These are phyloP conservation scores for Carollia perspicillata DNA, from an alignment of 2,113 vertebrate species.

Conservation along the genomic window DNA sequence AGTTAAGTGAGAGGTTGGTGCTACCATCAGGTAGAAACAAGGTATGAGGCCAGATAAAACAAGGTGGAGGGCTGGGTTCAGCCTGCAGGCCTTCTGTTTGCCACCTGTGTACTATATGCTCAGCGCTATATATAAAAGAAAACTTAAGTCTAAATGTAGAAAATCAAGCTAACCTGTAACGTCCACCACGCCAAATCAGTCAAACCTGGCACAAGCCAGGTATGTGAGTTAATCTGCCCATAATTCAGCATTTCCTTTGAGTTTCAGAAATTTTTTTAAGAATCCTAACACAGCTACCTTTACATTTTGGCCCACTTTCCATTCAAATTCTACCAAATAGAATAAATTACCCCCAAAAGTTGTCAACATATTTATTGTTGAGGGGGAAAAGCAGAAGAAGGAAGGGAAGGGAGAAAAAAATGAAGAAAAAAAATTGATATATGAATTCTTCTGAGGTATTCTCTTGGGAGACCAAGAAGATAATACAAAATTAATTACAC, in stretches of 20 bases:
- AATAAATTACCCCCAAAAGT: not conserved
- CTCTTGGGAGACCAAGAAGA: not conserved
- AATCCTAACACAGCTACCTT: not conserved
- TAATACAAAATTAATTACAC: constrained; percentile 30
- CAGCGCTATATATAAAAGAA: not conserved
- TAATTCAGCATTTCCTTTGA: constrained; percentile 28
- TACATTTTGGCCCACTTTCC: not conserved
- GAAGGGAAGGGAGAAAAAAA: not conserved
- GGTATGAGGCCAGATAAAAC: too few relatives aligned
- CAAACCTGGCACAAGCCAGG: not conserved
- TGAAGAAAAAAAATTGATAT: not conserved
- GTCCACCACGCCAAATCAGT: not conserved
- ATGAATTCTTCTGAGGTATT: not conserved
- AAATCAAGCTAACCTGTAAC: not conserved
- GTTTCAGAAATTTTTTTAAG: not conserved
- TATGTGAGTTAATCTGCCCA: not conserved
- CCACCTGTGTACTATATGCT: not conserved
- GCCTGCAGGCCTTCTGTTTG: too few relatives aligned
- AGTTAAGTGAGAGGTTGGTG: too few relatives aligned
- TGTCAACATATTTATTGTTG: not conserved
- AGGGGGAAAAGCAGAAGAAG: not conserved
- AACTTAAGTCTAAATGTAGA: not conserved
- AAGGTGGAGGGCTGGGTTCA: too few relatives aligned
- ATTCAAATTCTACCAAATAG: constrained; percentile 12
- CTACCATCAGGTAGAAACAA: too few relatives aligned